phyloP scores from a whole-genome alignment of 2,797 vertebrate genomes.

The Gymnocypris eckloni region DNA sequence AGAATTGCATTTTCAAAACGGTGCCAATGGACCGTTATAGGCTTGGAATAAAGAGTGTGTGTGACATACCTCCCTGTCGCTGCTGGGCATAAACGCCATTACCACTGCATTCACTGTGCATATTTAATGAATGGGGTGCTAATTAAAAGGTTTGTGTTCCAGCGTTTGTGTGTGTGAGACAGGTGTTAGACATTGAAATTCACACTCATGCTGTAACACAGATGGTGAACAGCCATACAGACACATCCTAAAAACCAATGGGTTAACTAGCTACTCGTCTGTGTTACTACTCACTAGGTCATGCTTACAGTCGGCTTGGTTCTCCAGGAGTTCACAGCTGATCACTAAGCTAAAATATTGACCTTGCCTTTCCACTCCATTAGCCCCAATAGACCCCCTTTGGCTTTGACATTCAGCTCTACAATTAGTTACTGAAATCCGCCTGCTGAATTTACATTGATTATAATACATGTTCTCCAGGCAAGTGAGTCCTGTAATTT shows the following conservation, averaged over 20 bases:
- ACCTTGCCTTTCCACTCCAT: conserved; percentile 56
- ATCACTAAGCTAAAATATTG: conserved; percentile 40
- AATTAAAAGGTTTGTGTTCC: conserved; percentile 28
- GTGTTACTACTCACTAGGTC: conserved; percentile 20
- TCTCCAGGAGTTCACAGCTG: conserved; percentile 3
- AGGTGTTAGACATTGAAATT: conserved; percentile 19
- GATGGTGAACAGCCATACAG: background rate
- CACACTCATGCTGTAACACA: conserved; percentile 9
- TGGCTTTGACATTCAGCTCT: conserved; percentile 47
- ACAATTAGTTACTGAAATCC: conserved; percentile 56
- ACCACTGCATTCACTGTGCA: conserved; percentile 55
- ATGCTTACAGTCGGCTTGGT: background rate
- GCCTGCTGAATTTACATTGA: conserved; percentile 53
- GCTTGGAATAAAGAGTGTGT: conserved; percentile 15
- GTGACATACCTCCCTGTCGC: conserved; percentile 21
- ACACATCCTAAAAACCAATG: conserved; percentile 4
- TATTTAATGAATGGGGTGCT: conserved; percentile 58
- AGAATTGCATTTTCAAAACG: conserved; percentile 27
- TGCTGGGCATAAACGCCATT: conserved; percentile 15
- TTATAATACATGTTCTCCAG: conserved; percentile 47
- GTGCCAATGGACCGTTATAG: conserved; percentile 12
- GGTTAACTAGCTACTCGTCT: conserved; percentile 15
- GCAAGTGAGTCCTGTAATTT: conserved; percentile 25
- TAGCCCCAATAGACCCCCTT: conserved; percentile 47
- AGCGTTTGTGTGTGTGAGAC: conserved; percentile 1